Base-by-base conservation (phyloP, 2,888 invertebrate genomes). In the Ormyrus nitidulus region DNA sequence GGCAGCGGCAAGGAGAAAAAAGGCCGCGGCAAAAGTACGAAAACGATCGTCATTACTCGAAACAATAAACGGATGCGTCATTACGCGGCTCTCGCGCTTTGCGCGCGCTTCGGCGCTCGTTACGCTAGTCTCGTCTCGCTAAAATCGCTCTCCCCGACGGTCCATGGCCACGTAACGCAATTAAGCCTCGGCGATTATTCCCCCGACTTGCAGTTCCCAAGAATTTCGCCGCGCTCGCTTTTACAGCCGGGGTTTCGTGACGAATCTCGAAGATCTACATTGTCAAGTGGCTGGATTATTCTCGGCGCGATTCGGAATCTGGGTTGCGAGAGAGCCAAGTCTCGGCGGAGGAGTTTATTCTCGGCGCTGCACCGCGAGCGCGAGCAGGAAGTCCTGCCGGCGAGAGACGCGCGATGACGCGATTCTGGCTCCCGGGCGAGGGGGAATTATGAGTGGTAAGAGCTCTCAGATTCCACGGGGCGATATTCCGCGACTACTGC, bases 21-120 rank as follows among this genome's bases (percentile, higher is more conserved):
- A 44, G 3, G 34, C 34, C 34, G 2, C 34, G 34, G 34, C 34
- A 3, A 59, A 70, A 48, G 13, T 13, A 19, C 19, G 48, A 65
- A 46, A 69, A 54, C 19, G 62, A 76, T 76, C 69, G 76, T 76
- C 49, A 69, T 68, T 69, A 61, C 54, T 19, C 58, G 65, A 11
- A 76, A 76, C 61, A 69, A 59, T 76, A 76, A 76, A 69, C 69
- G 69, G 76, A 76, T 76, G 69, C 69, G 49, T 76, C 76, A 69
- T 76, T 69, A 69, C 34, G 34, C 34, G 34, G 34, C 34, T 34
- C 46, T 13, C 51, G 10, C 13, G 13, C 9, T 48, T 10, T 1
- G 2, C 34, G 10, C 56, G 46, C 64, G 49, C 46, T 1, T 1
- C 5, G 7, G 65, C 48, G 51, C 51, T 69, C 54, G 46, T 68